A percentile compares a stretch with the other conserved stretches of the same genome.
These are phyloP conservation scores for Pseudorasbora parva DNA, from an alignment of 2,113 vertebrate genomes.

Conservation along the genomic window DNA sequence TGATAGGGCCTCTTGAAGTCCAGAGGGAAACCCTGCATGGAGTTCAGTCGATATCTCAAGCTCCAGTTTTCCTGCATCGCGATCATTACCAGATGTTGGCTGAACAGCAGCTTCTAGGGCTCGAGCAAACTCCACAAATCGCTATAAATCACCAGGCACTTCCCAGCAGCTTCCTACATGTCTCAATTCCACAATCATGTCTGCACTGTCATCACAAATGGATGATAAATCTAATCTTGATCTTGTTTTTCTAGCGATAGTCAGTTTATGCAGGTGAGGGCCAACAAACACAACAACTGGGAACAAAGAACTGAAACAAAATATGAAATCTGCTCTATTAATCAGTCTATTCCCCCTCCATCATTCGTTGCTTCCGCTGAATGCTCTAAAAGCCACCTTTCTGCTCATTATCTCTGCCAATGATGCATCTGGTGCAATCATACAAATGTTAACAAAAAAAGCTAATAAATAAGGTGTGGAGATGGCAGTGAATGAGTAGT, in stretches of 20 bases:
- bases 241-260: slow-evolving; percentile 26
- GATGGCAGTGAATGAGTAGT: slow-evolving; percentile 68
- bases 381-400: slow-evolving; percentile 42
- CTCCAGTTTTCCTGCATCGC: slow-evolving; percentile 65
- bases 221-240: slow-evolving; percentile 55
- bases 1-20: slow-evolving; percentile 48
- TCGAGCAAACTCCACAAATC: slow-evolving; percentile 64
- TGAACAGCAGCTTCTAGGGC: slow-evolving; percentile 69
- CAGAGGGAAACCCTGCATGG: slow-evolving; percentile 42
- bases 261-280: slow-evolving; percentile 41
- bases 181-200: slow-evolving; percentile 58
- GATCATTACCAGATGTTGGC: slow-evolving; percentile 86
- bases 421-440: slow-evolving; percentile 31
- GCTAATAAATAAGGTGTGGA: slow-evolving; percentile 65
- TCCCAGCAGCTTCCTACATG: slow-evolving; percentile 58
- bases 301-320: slow-evolving; percentile 15
- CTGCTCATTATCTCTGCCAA: slow-evolving; percentile 39
- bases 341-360: not conserved
- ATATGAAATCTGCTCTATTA: slow-evolving; percentile 32
- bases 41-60: slow-evolving; percentile 60
- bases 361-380: slow-evolving; percentile 37
- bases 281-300: slow-evolving; percentile 41
- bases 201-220: slow-evolving; percentile 64
- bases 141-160: slow-evolving; percentile 76
- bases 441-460: slow-evolving; percentile 29